Evolutionary conservation across 2,888 invertebrate species (phyloP), one percentile per base, ranked within the genome.

Genomic region (Muschampia plurimacula): DNA sequence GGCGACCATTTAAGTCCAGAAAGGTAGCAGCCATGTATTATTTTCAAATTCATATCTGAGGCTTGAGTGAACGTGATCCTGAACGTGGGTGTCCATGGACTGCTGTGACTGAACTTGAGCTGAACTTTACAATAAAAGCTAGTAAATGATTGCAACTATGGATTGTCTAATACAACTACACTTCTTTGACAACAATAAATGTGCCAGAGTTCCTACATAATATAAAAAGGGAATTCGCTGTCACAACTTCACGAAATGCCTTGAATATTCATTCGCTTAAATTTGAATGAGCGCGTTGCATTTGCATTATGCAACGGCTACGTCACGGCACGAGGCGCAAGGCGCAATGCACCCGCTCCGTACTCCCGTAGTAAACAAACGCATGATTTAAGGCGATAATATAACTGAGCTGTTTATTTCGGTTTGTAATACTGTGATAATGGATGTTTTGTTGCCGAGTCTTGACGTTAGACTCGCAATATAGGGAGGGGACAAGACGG

Each of bases 261-360:
- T 28, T 59, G 59, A 32, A 59, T 59, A 57, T 67, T 39, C 39
- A 67, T 57, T 44, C 10, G 67, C 39, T 57, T 9, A 15, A 52
- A 55, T 69, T 63, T 69, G 63, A 69, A 69, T 69, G 69, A 69
- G 55, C 32, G 28, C n/a, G 69, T 63, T 69, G 55, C 63, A 69
- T 28, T 63, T 0, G 22, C 28, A 62, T 69, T 69, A 69, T 69
- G 69, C 69, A 69, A 69, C 36, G 13, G 15, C 13, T n/a, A 13
- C 22, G 22, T 69, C 63, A 69, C 63, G 55, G 7, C 39, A 9
- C 55, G 57, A 55, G 52, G 69, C 49, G 41, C 69, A 64, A 41
- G 22, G 22, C 22, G 22, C 22, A 22, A 22, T 69, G 69, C 69
- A 55, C 69, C 52, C 62, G 39, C 52, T 9, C 52, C 52, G 52